Evolutionary conservation across 2,113 vertebrate species (phyloP), one percentile per base, ranked within the genome.

Genomic region (Zonotrichia leucophrys): DNA sequence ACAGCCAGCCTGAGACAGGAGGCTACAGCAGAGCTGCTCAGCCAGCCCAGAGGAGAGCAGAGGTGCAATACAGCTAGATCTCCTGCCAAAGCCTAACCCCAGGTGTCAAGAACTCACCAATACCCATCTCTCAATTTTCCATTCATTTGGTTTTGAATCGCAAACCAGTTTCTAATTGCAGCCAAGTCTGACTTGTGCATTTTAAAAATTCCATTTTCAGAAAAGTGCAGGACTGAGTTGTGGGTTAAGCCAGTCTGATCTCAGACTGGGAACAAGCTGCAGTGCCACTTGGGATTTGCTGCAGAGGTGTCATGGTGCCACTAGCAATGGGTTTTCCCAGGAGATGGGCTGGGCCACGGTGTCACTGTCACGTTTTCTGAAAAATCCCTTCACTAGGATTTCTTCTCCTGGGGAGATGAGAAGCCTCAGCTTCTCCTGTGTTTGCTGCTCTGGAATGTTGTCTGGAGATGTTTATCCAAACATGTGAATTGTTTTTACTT

Each of bases 11-110:
- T 39, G 68, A 56, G 66, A n/a, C 37, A 67, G 27, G 66, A 73
- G 28, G 33, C n/a, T 59, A 5, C 6, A 10, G 78, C 31, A 70
- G 37, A 78, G 31, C 37, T 77, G 18, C 44, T 33, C 53, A 68
- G 63, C 14, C 42, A 41, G 17, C 25, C 37, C 1, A 1, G 62
- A 44, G 1, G 0, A 37, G 35, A 5, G 2, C 19, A 35, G 56
- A 70, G 52, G 7, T 11, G 7, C 39, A 63, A 0, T 49, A 33
- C 49, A 67, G 15, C 33, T 11, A 41, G 13, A 49, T 19, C 37
- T 77, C 44, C 42, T 74, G 37, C 53, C 37, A 75, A 46, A 62
- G 23, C 60, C 66, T 28, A 66, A 64, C 21, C 30, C 12, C 67
- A 21, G 14, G 10, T 55, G 49, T 67, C 22, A 82, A 33, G 50